Evolutionary conservation across 2,888 invertebrate species (phyloP), one percentile per base, ranked within the genome.

Genomic region (Microplitis deprimator): DNA sequence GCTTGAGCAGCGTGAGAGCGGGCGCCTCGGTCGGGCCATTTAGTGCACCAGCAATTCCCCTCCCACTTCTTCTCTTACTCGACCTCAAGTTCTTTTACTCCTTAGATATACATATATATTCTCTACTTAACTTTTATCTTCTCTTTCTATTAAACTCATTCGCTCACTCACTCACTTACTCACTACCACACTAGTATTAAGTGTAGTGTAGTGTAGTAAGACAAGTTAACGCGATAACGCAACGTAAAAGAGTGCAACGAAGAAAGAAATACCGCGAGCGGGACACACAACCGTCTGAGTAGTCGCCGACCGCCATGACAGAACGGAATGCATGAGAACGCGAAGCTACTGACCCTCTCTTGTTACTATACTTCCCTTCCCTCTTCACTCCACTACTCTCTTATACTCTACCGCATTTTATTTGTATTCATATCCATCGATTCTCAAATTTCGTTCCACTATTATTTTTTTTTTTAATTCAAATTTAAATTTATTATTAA

Each of bases 281-380:
- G 75, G 79, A 78, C 74, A 78, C 77, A 74, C 81, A 81, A 81
- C 80, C 83, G 85, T 85, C 83, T 82, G 81, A 86, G 85, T 83
- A 82, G 83, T 82, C 83, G 76, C 76, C 61, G 85, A 83, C 86
- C 85, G 87, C 87, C 89, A 87, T 89, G 87, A 88, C 88, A 84
- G 86, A 86, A 85, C 87, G 87, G 88, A 88, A 89, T 89, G 88
- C 88, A 88, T 89, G 88, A 88, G 88, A 89, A 88, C 87, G 85
- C 85, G 82, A 85, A 87, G 87, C 88, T 88, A 88, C 88, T 86
- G 88, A 87, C 87, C 87, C 87, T 85, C 83, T 84, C 82, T 79
- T 76, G 80, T 75, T 76, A 75, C 79, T 50, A 50, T 78, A 68
- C 74, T 41, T 71, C 65, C 20, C 79, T 76, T 73, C 76, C 74